Evolutionary conservation across 2,888 invertebrate species (phyloP), one percentile per base, ranked within the genome.

Genomic region (Automeris io): DNA sequence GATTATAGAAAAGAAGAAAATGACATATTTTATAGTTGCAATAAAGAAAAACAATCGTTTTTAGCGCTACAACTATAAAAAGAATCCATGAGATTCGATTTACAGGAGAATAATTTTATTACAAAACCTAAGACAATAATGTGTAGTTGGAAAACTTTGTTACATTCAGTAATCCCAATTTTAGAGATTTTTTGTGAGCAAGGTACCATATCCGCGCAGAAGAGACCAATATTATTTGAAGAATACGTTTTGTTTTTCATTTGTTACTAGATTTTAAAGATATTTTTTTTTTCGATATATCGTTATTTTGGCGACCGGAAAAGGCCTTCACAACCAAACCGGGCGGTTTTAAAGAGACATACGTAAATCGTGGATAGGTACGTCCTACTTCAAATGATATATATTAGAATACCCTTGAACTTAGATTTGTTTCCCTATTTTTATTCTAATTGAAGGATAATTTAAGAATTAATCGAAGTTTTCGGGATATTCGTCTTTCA

Each of bases 111-210:
- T 5, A 7, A 16, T 29, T 5, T 16, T 13, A 13, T 13, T 29
- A 19, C 26, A 25, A 41, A 57, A 52, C 49, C 55, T 60, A 56
- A 57, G 60, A 58, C 51, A 53, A 61, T 57, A 60, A 61, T 61
- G 61, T 63, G 66, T 61, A 56, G 40, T 47, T 46, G 47, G 54
- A 51, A 49, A 61, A 65, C 49, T 68, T 63, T 51, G 42, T 40
- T 54, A 52, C 47, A 56, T 53, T 53, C 47, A 54, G 51, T 49
- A 51, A 55, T 57, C 52, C 45, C 45, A 55, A 49, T 54, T 54
- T 56, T 46, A 42, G 49, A 42, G 53, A 47, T 49, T 54, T 51
- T 51, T 49, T 46, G 9, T 11, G 41, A 48, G 37, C 38, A 51
- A 55, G 49, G 51, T 59, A 16, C n/a, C 3, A 55, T 57, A 56